Conservation (phyloP, 2,113 vertebrate species). For the Aphyosemion australe region DNA sequence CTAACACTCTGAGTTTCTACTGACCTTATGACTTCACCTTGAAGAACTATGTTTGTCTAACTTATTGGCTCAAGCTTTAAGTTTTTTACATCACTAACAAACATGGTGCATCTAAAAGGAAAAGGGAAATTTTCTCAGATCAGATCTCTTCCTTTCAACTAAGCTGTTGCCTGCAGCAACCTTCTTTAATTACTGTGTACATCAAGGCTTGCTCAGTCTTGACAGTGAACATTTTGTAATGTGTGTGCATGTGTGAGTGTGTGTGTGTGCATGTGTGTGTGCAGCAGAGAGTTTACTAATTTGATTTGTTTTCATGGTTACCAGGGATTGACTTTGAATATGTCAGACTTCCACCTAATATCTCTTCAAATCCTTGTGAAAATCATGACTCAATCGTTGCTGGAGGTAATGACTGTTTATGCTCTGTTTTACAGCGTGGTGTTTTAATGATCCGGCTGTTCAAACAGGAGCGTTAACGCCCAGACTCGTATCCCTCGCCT, state of each 20-base stretch:
- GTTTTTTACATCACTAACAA: conserved; percentile 1
- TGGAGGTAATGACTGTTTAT: conserved; percentile 69
- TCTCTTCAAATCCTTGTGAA: conserved; percentile 62
- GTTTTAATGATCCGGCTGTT: conserved; percentile 54
- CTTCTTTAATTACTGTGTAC: conserved; percentile 48
- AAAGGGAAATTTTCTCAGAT: conserved; percentile 37
- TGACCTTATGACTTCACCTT: too few relatives aligned
- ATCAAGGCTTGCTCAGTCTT: conserved; percentile 49
- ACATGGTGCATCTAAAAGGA: conserved; percentile 36
- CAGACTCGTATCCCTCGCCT: conserved; percentile 46
- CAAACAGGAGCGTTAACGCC: conserved; percentile 45
- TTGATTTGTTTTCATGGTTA: conserved; percentile 57
- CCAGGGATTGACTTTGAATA: conserved; percentile 54
- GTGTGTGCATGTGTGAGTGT: conserved; percentile 6
- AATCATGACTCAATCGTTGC: conserved; percentile 55
- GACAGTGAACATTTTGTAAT: conserved; percentile 29
- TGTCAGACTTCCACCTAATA: conserved; percentile 61
- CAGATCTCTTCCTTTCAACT: conserved; percentile 43
- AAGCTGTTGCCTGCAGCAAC: conserved; percentile 43
- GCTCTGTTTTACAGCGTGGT: conserved; percentile 34
- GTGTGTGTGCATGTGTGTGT: conserved; percentile 16
- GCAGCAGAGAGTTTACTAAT: not conserved
- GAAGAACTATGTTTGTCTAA: conserved; percentile 15
- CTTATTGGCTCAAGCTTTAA: conserved; percentile 4
- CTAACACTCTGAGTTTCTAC: too few relatives aligned